Percentiles rank a stretch among this genome's conserved stretches.
These are phyloP conservation scores for Synanthedon tipuliformis DNA, from an alignment of 2,888 invertebrate species.

Conservation along the genomic window DNA sequence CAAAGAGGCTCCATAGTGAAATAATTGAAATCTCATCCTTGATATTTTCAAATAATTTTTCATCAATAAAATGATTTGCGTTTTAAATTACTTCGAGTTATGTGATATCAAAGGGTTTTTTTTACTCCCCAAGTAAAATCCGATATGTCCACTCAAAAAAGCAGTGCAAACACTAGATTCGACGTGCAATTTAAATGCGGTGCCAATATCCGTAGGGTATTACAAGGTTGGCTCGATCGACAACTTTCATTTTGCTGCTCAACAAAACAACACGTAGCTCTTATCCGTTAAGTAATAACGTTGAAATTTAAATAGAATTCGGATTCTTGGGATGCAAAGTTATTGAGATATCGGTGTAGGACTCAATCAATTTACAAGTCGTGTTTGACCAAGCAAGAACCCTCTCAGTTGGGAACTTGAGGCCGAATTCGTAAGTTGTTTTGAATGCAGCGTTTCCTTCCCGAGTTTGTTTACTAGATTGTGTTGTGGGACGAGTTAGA, in stretches of 20 bases:
- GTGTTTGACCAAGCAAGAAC: constrained; percentile 50
- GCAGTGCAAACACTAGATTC: constrained; percentile 36
- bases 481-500: not conserved
- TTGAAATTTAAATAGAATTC: constrained; percentile 11
- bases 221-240: constrained; percentile 23
- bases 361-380: constrained; percentile 53
- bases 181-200: constrained; percentile 41
- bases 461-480: constrained; percentile 1
- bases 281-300: constrained; percentile 14
- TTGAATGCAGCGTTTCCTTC: constrained; percentile 12
- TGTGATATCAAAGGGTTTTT: not conserved
- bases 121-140: constrained; percentile 6
- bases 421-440: constrained; percentile 13
- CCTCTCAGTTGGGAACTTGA: constrained; percentile 19
- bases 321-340: constrained; percentile 1
- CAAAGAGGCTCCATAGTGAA: no score
- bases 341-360: constrained; percentile 17
- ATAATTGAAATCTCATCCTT: no score
- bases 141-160: constrained; percentile 25
- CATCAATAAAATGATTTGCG: no score
- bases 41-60: no score
- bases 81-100: no score
- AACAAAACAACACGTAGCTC: constrained; percentile 3
- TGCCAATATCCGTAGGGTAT: constrained; percentile 31
- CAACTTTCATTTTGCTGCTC: constrained; percentile 3